Base-by-base conservation (phyloP, 2,113 vertebrate species). In the Lagopus leucura region DNA sequence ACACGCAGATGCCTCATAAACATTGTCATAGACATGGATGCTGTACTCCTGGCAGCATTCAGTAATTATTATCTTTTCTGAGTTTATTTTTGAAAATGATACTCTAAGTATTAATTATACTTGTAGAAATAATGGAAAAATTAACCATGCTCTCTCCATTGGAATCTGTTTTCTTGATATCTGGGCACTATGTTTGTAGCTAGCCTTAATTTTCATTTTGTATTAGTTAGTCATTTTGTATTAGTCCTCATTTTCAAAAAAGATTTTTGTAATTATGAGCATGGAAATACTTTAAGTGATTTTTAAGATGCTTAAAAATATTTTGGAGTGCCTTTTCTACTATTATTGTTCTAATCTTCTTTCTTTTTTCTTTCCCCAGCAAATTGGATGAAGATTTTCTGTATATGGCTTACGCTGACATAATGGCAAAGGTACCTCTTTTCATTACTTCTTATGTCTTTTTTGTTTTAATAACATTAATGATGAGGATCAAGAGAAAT, bases 371-470 rank as follows among this genome's bases (percentile, higher is more conserved):
- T 93, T 88, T 94, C 64, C 4, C 47, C 95, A 99, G 99, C 97
- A 99, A 99, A 97, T 83, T 99, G 94, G 99, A 99, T 74, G 99
- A 99, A 96, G 99, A 99, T 96, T 98, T 98, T 85, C 98, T 99
- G 60, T 99, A 99, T 94, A 99, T 99, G 98, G 99, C 99, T 22
- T 99, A 99, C 84, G 99, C 99, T 96, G 99, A 99, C 94, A 99
- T 99, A 95, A 99, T 99, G 99, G 99, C 99, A 86, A 99, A 99
- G 98, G 99, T 99, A 98, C 97, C 14, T 90, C n/a, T 78, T 15
- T 60, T 58, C 30, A 4, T 6, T 42, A 20, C 79, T 24, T 94
- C 57, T 82, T 78, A 22, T 27, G 66, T 66, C 11, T 66, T 64
- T 79, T 64, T 24, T 79, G 22, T 84, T 90, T 92, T 73, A 71